Base-by-base conservation (phyloP, 2,888 invertebrate genomes). In the Fragum sueziense region DNA sequence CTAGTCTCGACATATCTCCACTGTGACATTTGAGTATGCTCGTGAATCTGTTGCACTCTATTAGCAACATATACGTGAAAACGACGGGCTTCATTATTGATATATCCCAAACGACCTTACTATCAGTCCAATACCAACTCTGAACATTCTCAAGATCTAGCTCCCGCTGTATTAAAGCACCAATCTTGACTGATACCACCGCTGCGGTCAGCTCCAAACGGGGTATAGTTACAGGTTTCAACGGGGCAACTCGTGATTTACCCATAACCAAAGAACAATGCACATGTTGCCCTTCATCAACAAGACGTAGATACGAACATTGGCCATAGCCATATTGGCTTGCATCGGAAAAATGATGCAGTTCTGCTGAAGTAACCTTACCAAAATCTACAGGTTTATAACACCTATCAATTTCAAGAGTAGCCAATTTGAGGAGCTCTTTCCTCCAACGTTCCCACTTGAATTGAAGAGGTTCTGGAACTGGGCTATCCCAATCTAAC, bases 301-400 rank as follows among this genome's bases (percentile, higher is more conserved):
- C 27, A 17, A 85, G 54, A 25, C 84, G 37, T 29, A 87, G 22
- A 70, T 87, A 87, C 17, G 85, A 80, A 54, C 82, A 85, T 62
- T 82, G 81, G 14, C 86, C 85, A 74, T 88, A 88, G 4, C 86
- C 85, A 27, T 6, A 22, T 0, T 27, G 61, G 72, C 82, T 81
- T 1, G 82, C 83, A 84, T 87, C 86, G 11, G 79, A 82, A 65
- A 88, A 87, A 34, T 83, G 82, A 70, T 87, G 87, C n/a, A 87
- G 29, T 59, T 86, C 76, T 0, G 52, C n/a, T 1, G 22, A 17
- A 14, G 25, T 41, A 6, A 78, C 62, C 1, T 73, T 54, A 7
- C 80, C 85, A n/a, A n/a, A n/a, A n/a, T n/a, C n/a, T n/a, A n/a
- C n/a, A n/a, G n/a, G n/a, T n/a, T n/a, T n/a, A n/a, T n/a, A n/a